A percentile compares a stretch with the other conserved stretches of the same genome.
Evolutionary conservation across 2,113 vertebrate genomes (phyloP).

Genomic region (Garra rufa): DNA sequence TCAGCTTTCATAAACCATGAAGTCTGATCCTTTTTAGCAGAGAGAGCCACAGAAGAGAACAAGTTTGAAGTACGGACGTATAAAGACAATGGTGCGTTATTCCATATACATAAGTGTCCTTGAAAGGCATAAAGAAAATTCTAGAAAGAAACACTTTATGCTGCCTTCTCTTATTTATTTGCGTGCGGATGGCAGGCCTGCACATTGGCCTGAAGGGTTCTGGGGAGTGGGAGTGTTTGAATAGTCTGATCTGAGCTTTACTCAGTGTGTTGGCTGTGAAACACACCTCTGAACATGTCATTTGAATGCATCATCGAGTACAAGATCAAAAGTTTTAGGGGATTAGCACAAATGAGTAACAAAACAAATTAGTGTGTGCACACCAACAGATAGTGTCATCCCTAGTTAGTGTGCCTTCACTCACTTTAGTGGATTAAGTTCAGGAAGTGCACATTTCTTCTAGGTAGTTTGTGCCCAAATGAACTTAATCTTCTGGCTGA

Average conservation of each 20-base stretch:
- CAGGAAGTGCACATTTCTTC: conserved; percentile 7
- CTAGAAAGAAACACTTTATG: conserved; percentile 26
- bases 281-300: conserved; percentile 34
- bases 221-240: conserved; percentile 24
- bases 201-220: conserved; percentile 32
- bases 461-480: conserved; percentile 20
- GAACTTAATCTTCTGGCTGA: background rate
- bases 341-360: conserved; percentile 37
- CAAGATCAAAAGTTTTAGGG: conserved; percentile 35
- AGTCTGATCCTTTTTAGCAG: conserved; percentile 41
- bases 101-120: conserved; percentile 24
- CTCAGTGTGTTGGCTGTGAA: conserved; percentile 38
- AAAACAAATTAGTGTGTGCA: conserved; percentile 32
- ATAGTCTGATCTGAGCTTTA: conserved; percentile 43
- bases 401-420: conserved; percentile 29
- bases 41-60: conserved; percentile 39
- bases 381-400: conserved; percentile 26
- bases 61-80: conserved; percentile 39
- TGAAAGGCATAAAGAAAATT: conserved; percentile 33
- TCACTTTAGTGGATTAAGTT: conserved; percentile 22
- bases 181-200: background rate
- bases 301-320: conserved; percentile 14
- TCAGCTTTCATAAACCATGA: conserved; percentile 38
- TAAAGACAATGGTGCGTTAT: conserved; percentile 40
- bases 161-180: conserved; percentile 27